Base-by-base conservation (phyloP, 1,140 invertebrate species). In the Phthorimaea operculella region DNA sequence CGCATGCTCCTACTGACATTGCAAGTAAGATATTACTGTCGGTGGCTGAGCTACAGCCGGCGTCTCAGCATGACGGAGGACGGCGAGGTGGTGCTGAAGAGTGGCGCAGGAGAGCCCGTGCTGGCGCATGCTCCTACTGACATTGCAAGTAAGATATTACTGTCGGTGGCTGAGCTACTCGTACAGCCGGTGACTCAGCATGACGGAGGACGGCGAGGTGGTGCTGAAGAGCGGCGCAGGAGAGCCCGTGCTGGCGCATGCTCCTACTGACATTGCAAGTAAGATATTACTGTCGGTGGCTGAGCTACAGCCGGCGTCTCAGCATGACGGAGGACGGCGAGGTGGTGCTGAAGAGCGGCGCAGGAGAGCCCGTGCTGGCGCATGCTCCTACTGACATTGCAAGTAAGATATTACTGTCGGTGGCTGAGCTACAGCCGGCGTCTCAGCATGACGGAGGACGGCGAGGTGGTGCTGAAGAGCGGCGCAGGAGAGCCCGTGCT, bases 201-300 rank as follows among this genome's bases (percentile, higher is more conserved):
- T 84, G 61, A 83, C 81, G 6, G 81, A 84, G 48, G 72, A 72
- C 5, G 81, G 81, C 1, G 81, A 74, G n/a, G 81, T 84, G 17
- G 69, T 83, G 18, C 56, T 84, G 50, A 84, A 84, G 55, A 74
- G 70, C n/a, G 81, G 81, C 9, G 66, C 74, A 3, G 78, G 68
- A 0, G 81, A 85, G 52, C 81, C 81, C 0, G 67, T 83, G 7
- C 66, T 85, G 9, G 77, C 77, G 0, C 79, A 85, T 53, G 81
- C 79, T 4, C 81, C 81, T 10, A 79, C 74, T 51, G 81, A 85
- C 57, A 85, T 85, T 48, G 79, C 79, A 33, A 85, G 81, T 85
- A 70, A 76, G 79, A 72, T 28, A 28, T 28, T 28, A n/a, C n/a
- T n/a, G n/a, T n/a, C n/a, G n/a, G n/a, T n/a, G n/a, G n/a, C n/a